A percentile compares a stretch with the other conserved stretches of the same genome.
Conservation (phyloP, 2,113 vertebrate species). For the Cisticola juncidis region DNA sequence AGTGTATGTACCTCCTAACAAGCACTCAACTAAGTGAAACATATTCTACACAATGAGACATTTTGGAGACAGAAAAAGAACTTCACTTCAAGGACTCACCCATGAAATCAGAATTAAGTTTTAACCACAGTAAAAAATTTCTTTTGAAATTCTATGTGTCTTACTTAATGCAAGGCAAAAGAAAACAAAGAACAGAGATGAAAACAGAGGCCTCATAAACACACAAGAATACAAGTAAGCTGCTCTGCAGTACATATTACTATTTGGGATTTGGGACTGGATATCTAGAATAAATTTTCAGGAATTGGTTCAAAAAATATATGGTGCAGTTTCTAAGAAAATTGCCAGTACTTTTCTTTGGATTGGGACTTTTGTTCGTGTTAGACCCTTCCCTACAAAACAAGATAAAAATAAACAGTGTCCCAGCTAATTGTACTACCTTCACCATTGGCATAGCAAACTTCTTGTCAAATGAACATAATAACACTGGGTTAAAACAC, state of each 20-base stretch:
- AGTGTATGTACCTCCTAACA: background rate
- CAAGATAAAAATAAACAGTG: background rate
- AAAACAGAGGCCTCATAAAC: background rate
- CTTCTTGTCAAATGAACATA: background rate
- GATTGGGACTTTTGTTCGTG: rapidly evolving
- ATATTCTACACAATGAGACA: background rate
- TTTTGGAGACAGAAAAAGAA: background rate
- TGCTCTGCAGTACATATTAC: background rate
- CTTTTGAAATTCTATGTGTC: background rate
- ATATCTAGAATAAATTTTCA: background rate
- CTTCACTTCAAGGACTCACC: background rate
- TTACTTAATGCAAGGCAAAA: background rate
- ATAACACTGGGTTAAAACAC: background rate
- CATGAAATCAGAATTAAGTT: background rate
- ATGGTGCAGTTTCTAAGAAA: background rate
- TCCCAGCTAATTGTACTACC: background rate
- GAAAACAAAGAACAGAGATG: background rate
- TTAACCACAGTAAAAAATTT: background rate
- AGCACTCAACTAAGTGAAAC: background rate
- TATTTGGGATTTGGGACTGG: background rate
- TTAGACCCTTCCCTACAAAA: background rate
- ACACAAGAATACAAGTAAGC: background rate
- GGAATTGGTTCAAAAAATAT: background rate
- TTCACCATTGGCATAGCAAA: background rate
- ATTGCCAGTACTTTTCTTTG: background rate